phyloP scores from a whole-genome alignment of 2,797 vertebrate species.

The Phylloscopus collybita region DNA sequence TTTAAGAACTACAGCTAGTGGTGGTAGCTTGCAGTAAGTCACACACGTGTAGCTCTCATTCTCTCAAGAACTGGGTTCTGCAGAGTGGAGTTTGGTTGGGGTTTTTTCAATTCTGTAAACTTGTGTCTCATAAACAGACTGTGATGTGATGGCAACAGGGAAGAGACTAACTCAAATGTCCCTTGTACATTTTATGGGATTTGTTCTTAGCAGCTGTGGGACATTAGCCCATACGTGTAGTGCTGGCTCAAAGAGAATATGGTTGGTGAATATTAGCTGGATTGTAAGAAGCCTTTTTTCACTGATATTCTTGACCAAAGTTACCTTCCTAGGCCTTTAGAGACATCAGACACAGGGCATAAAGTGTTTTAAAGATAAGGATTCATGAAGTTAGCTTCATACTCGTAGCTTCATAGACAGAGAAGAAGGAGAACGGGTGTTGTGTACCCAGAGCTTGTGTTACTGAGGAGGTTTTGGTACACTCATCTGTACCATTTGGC shows the following conservation, averaged over 20 bases:
- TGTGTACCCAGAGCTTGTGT: neutral
- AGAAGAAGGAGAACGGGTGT: neutral
- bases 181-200: neutral
- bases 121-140: neutral
- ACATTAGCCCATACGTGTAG: neutral
- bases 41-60: rapidly evolving
- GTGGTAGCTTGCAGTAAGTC: neutral
- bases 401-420: neutral
- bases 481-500: slow-evolving; percentile 8
- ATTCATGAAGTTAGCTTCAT: neutral
- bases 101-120: neutral
- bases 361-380: neutral
- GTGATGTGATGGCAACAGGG: neutral
- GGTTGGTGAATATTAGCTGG: neutral
- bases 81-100: neutral
- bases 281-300: neutral
- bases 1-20: neutral
- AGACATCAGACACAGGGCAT: neutral
- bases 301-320: neutral
- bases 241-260: neutral
- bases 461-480: neutral
- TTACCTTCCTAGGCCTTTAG: neutral
- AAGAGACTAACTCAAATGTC: neutral
- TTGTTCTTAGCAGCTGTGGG: neutral
- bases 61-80: neutral